Base-by-base conservation (phyloP, 2,113 vertebrate genomes). In the Acanthochromis polyacanthus region DNA sequence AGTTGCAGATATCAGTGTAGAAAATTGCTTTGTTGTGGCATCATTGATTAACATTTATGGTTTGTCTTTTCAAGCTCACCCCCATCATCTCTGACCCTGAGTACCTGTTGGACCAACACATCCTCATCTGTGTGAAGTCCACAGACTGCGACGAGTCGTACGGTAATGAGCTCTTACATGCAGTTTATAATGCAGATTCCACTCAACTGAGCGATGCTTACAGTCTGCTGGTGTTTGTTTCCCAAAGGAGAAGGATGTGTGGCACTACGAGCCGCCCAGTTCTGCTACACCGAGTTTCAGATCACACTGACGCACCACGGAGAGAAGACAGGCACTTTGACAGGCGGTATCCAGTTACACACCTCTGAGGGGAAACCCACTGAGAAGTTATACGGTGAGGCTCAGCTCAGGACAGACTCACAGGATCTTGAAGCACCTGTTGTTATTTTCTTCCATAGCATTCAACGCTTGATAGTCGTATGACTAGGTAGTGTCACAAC, bases 1-100 rank as follows among this genome's bases (percentile, higher is more conserved):
- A 12, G 20, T 23, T 16, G 5, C 4, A 59, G 43, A 8, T 78
- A n/a, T 59, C 48, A 53, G 14, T 1, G 22, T 25, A 4, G 5
- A 11, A 5, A 14, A 23, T 6, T 8, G 52, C 0, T 46, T 25
- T 53, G 15, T 5, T 60, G 25, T 48, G 11, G 15, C 30, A 10
- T 30, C 62, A 1, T 2, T 6, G 9, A 23, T 66, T 0, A 1
- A 48, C 19, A 19, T 63, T 48, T 14, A 17, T 46, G 8, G 38
- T 11, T 3, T 62, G 1, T 71, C 15, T 53, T 60, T 87, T 94
- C 61, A 89, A 99, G 98, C 94, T 99, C 86, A 98, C 95, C 22
- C 97, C 98, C 15, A 99, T 99, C 77, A 99, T 99, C 90, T 97
- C 97, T 10, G 98, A 99, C 88, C 98, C 97, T 0, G 98, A 99